phyloP scores from a whole-genome alignment of 1,140 invertebrate genomes.

The Lordiphosa clarofinis region DNA sequence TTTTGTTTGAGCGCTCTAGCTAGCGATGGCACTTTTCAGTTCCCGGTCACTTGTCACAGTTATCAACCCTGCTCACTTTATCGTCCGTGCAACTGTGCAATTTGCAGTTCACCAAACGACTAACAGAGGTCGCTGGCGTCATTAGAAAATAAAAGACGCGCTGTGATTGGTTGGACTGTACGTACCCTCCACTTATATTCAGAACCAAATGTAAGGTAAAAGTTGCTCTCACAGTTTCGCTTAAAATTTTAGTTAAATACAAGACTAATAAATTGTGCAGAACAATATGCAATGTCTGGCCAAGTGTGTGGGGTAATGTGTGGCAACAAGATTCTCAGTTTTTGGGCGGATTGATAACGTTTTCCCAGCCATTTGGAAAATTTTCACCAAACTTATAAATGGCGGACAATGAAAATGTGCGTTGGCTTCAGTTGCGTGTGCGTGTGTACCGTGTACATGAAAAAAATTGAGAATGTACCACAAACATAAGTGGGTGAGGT shows the following conservation, averaged over 20 bases:
- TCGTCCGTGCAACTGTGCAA: slow-evolving; percentile 31
- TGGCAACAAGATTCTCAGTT: slow-evolving; percentile 14
- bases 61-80: slow-evolving; percentile 1
- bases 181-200: slow-evolving; percentile 50
- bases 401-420: slow-evolving; percentile 78
- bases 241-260: slow-evolving; percentile 67
- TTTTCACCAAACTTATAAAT: slow-evolving; percentile 65
- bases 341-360: slow-evolving; percentile 14
- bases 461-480: slow-evolving; percentile 28
- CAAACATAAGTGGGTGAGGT: slow-evolving; percentile 8
- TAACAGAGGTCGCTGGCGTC: slow-evolving; percentile 56
- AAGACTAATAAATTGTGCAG: slow-evolving; percentile 44
- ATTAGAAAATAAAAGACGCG: slow-evolving; percentile 49
- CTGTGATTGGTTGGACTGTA: slow-evolving; percentile 73
- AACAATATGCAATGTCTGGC: slow-evolving; percentile 31
- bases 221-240: slow-evolving; percentile 51
- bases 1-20: too few relatives aligned
- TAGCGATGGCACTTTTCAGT: too few relatives aligned
- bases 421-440: slow-evolving; percentile 55
- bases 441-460: slow-evolving; percentile 33
- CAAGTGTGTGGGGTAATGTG: slow-evolving; percentile 37
- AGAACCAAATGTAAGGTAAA: slow-evolving; percentile 70
- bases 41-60: background rate
- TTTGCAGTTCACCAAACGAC: slow-evolving; percentile 30
- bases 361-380: slow-evolving; percentile 23